A percentile compares a stretch with the other conserved stretches of the same genome.
Conservation (phyloP, 1,140 invertebrate species). For the Magallana ariakensis region DNA sequence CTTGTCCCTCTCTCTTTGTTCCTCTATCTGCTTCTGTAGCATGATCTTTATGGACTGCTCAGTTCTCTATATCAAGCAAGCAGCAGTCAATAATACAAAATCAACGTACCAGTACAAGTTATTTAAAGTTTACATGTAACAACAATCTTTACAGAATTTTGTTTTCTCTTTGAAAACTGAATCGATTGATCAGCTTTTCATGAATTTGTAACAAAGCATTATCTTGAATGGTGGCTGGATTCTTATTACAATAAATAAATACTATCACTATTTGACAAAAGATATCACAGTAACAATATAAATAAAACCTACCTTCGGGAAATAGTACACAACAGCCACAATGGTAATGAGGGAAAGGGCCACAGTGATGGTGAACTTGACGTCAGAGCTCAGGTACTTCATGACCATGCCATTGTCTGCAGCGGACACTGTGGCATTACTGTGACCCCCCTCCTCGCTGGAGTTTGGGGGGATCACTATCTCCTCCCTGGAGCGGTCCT, state of each 20-base stretch:
- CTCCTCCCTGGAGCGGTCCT: constrained; percentile 76
- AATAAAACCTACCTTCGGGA: constrained; percentile 67
- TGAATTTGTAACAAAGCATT: too few relatives aligned
- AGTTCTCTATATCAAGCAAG: constrained; percentile 57
- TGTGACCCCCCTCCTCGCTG: neutral
- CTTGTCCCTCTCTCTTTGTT: constrained; percentile 63
- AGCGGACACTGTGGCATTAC: neutral
- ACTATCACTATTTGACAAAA: too few relatives aligned
- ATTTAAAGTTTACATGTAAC: too few relatives aligned
- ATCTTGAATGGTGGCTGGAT: too few relatives aligned
- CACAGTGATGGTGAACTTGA: constrained; percentile 71
- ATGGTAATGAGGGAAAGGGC: constrained; percentile 66
- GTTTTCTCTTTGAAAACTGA: too few relatives aligned
- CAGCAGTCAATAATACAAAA: too few relatives aligned
- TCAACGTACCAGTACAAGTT: too few relatives aligned
- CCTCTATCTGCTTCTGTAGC: constrained; percentile 71
- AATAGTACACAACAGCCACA: constrained; percentile 69
- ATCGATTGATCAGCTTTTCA: too few relatives aligned
- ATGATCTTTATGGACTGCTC: constrained; percentile 75
- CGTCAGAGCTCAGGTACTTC: constrained; percentile 60
- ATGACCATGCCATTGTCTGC: neutral
- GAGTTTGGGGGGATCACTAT: neutral
- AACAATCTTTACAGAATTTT: too few relatives aligned
- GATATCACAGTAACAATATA: neutral
- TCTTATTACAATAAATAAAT: too few relatives aligned